Conservation (phyloP, 2,888 invertebrate genomes). For the Formica aserva region DNA sequence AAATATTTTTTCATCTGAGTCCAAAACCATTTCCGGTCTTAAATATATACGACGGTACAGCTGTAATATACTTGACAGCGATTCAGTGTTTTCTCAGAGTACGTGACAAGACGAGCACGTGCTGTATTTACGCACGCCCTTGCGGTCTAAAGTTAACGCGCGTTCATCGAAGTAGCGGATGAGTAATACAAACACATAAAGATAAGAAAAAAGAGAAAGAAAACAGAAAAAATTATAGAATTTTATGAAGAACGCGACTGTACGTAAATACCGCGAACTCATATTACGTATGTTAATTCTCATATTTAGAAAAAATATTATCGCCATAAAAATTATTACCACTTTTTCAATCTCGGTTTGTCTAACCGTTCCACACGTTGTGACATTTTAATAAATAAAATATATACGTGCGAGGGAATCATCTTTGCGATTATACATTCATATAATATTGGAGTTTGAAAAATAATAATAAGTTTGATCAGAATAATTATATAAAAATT, state of each 20-base stretch:
- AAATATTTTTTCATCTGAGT: background rate
- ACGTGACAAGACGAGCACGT: background rate
- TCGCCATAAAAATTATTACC: no score
- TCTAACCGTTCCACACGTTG: background rate
- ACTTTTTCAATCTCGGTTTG: background rate
- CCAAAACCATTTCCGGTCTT: background rate
- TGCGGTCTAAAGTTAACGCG: background rate
- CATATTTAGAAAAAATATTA: background rate
- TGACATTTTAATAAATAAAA: slow-evolving; percentile 8
- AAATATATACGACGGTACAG: background rate
- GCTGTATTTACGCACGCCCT: background rate
- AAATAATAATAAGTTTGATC: background rate
- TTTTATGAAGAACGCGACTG: background rate
- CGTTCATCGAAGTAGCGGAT: background rate
- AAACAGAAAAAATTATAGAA: slow-evolving; percentile 1
- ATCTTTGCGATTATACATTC: background rate
- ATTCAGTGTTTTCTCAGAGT: background rate
- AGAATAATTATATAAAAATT: slow-evolving; percentile 7
- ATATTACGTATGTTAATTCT: background rate
- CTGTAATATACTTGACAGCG: background rate
- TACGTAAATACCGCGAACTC: background rate
- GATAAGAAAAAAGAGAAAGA: background rate
- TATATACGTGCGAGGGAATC: background rate
- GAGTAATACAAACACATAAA: slow-evolving; percentile 17
- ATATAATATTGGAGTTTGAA: background rate